Evolutionary conservation across 2,797 vertebrate species (phyloP).

Genomic region (Periophthalmus magnuspinnatus): DNA sequence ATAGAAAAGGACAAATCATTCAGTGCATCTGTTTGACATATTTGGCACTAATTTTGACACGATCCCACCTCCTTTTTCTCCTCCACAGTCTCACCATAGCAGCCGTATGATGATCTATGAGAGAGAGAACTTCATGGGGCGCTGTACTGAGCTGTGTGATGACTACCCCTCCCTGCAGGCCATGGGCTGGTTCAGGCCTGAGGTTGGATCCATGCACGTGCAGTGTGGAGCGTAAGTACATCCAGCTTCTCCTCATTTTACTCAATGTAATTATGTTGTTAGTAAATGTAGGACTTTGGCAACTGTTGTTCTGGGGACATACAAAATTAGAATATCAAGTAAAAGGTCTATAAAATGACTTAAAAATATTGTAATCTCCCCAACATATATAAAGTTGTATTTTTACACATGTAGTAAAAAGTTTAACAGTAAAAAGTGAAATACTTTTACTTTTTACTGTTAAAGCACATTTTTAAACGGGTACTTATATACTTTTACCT

Average conservation of each 20-base stretch:
- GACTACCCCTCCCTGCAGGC: conserved; percentile 85
- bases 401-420: too few relatives aligned
- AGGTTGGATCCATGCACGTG: conserved; percentile 85
- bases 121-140: conserved; percentile 83
- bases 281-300: too few relatives aligned
- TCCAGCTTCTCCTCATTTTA: neutral
- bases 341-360: too few relatives aligned
- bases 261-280: neutral
- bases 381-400: too few relatives aligned
- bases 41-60: neutral
- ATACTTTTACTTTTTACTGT: too few relatives aligned
- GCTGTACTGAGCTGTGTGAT: conserved; percentile 77
- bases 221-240: conserved; percentile 81
- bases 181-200: conserved; percentile 81
- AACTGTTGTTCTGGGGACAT: too few relatives aligned
- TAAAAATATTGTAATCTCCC: too few relatives aligned
- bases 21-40: conserved; percentile 12
- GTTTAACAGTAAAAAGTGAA: too few relatives aligned
- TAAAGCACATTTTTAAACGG: too few relatives aligned
- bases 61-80: neutral
- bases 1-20: conserved; percentile 29
- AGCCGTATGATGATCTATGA: conserved; percentile 78
- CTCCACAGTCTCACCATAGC: conserved; percentile 72
- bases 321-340: too few relatives aligned
- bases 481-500: too few relatives aligned